Evolutionary conservation across 2,888 invertebrate species (phyloP), one percentile per base, ranked within the genome.

Genomic region (Erebia ligea): DNA sequence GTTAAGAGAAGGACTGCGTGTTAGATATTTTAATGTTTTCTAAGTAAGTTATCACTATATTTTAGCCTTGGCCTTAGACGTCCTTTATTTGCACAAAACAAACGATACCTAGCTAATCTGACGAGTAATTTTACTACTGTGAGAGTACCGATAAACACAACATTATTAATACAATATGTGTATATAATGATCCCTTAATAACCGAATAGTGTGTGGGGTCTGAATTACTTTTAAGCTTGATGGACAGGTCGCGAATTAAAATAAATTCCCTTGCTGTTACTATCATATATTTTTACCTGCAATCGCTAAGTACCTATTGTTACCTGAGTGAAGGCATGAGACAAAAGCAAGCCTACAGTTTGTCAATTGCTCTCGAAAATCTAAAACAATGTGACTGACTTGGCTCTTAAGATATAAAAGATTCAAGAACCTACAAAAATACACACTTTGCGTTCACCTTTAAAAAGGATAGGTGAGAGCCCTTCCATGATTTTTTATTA

Each of bases 301-400:
- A 50, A n/a, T n/a, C 8, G 1, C 50, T 50, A 50, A 50, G 50
- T 34, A 57, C 19, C 19, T 19, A 57, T 66, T 66, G 57, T 45
- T 58, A 67, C 42, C 52, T 57, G 45, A 42, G 58, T 17, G 17
- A 52, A 68, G 54, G 11, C 10, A 11, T 25, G 34, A 67, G 54
- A 70, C 59, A 59, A 58, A 63, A 64, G 25, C 62, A 45, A 61
- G 25, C 13, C 56, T 66, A 11, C 62, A 68, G 56, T 65, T 66
- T 64, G 66, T 69, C 58, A 61, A 71, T 63, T 50, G 67, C 73
- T 64, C 68, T 71, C 54, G 52, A 67, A 67, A 66, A 71, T 68
- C 59, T 71, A 19, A 34, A 63, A 73, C 73, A 73, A 73, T 73
- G 70, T 61, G 52, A 71, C 62, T 58, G 66, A 58, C 68, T 45